Conservation (phyloP, 2,888 invertebrate genomes). For the Trachelus iudaicus region DNA sequence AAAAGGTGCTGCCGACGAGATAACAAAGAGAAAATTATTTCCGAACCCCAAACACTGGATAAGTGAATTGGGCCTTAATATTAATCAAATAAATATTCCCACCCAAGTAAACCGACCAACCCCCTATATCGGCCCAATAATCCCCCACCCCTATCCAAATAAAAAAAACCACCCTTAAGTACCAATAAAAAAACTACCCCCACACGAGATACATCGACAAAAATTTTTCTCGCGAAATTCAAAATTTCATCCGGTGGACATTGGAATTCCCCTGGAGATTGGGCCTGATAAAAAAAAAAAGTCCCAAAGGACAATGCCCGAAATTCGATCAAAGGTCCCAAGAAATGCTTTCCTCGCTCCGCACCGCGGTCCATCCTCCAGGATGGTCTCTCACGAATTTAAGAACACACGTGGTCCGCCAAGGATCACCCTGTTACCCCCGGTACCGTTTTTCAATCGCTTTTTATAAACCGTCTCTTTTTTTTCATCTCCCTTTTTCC, state of each 20-base stretch:
- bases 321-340: slow-evolving; percentile 59
- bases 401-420: slow-evolving; percentile 57
- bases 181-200: background rate
- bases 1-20: slow-evolving; percentile 29
- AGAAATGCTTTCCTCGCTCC: slow-evolving; percentile 26
- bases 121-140: background rate
- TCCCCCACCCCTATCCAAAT: background rate
- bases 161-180: background rate
- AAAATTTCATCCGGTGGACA: background rate
- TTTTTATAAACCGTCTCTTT: slow-evolving; percentile 58
- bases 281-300: slow-evolving; percentile 16
- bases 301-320: slow-evolving; percentile 47
- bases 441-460: slow-evolving; percentile 54
- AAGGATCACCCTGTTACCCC: slow-evolving; percentile 30
- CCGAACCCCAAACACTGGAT: background rate
- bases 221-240: background rate
- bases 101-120: background rate
- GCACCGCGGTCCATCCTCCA: slow-evolving; percentile 10
- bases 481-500: slow-evolving; percentile 31
- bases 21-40: slow-evolving; percentile 26
- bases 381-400: slow-evolving; percentile 42
- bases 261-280: background rate
- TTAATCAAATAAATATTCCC: background rate
- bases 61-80: background rate
- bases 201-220: background rate